Base-by-base conservation (phyloP, 2,797 vertebrate species). In the Rhinella marina region DNA sequence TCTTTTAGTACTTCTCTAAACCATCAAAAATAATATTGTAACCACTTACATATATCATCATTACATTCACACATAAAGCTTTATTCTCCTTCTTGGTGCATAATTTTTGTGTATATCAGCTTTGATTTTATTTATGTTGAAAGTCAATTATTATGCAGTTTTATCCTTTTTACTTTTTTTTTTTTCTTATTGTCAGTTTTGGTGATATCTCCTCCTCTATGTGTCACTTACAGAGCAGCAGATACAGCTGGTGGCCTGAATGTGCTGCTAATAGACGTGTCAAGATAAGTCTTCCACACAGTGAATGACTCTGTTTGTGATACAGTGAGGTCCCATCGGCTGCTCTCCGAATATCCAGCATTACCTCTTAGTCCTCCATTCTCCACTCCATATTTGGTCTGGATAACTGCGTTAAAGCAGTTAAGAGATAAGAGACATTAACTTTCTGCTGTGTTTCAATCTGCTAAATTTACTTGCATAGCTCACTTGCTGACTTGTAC, bases 341-440 rank as follows among this genome's bases (percentile, higher is more conserved):
- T 21, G 17, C 16, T 52, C 81, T 59, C 32, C 32, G 23, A 72
- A 25, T 50, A 68, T 50, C 48, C 32, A 70, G 52, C 54, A 12
- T 48, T 70, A 56, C 72, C 41, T 86, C 21, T 32, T 50, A 41
- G 48, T 16, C 57, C 11, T 50, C n/a, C 25, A 16, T 87, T 48
- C 52, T 14, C 10, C 56, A 32, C 68, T 16, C 88, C 61, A 81
- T 86, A 88, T 86, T 73, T 82, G 84, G 83, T 64, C 70, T 77
- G 61, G 10, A 21, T 61, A 23, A 56, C 57, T 76, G 29, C 17
- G 13, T 64, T 76, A n/a, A n/a, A 52, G 81, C 72, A 48, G 21
- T 7, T 61, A n/a, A 48, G 29, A 83, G 81, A 88, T 84, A 84
- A 88, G 81, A 79, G 52, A 48, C 52, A 23, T 68, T n/a, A 32